A percentile compares a stretch with the other conserved stretches of the same genome.
Conservation (phyloP, 2,888 invertebrate species). For the Scaptomyza flava region DNA sequence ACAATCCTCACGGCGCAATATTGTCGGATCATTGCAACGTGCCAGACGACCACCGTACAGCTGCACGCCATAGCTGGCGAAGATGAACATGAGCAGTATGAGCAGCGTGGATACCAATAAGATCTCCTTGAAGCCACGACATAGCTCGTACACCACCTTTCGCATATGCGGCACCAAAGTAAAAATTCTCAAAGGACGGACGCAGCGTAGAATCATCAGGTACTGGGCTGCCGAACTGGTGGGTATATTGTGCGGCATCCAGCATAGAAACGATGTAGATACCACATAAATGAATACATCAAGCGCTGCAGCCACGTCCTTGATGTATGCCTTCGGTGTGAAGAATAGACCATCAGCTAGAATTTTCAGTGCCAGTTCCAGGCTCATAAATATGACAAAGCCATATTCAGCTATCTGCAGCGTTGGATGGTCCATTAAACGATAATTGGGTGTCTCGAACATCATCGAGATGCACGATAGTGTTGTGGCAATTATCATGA, state of each 20-base stretch:
- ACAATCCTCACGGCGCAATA: constrained; percentile 90
- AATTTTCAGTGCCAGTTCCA: constrained; percentile 97
- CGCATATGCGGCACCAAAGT: constrained; percentile 99
- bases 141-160: constrained; percentile 99
- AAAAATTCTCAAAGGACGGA: constrained; percentile 98
- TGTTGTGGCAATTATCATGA: constrained; percentile 99
- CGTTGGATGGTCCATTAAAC: constrained; percentile 97
- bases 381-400: constrained; percentile 99
- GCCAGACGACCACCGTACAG: constrained; percentile 98
- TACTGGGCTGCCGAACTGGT: constrained; percentile 97
- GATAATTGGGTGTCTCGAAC: constrained; percentile 97
- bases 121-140: constrained; percentile 99
- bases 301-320: constrained; percentile 97
- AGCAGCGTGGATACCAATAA: constrained; percentile 97
- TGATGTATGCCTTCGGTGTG: constrained; percentile 99
- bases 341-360: constrained; percentile 99
- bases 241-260: constrained; percentile 96
- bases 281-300: constrained; percentile 99
- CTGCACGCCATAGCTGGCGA: constrained; percentile 99
- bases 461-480: constrained; percentile 99
- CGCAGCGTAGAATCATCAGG: constrained; percentile 97
- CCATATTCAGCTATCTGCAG: constrained; percentile 98
- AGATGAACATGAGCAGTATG: constrained; percentile 99
- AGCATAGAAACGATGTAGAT: constrained; percentile 96
- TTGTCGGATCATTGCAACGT: constrained; percentile 96